phyloP scores from a whole-genome alignment of 2,888 invertebrate species.

The Galerucella pusilla region DNA sequence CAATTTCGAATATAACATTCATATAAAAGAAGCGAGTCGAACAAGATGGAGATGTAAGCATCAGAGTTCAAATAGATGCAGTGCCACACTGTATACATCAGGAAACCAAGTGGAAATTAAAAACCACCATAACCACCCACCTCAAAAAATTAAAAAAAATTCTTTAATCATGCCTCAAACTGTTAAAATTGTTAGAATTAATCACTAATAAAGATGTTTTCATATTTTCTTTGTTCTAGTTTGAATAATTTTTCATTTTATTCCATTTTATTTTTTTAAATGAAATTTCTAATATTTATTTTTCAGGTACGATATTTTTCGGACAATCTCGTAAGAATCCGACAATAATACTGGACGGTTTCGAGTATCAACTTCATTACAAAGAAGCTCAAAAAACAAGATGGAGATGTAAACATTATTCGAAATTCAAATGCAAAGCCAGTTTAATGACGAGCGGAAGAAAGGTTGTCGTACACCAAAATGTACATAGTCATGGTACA shows the following conservation, averaged over 20 bases:
- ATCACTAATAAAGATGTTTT: neutral
- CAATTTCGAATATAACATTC: conserved; percentile 44
- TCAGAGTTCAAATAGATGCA: conserved; percentile 37
- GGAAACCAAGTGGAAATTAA: conserved; percentile 36
- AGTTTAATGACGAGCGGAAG: conserved; percentile 44
- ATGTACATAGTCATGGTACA: conserved; percentile 40
- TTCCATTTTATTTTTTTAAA: too few species aligned
- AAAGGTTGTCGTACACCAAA: conserved; percentile 37
- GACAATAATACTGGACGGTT: conserved; percentile 47
- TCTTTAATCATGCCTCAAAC: conserved; percentile 24
- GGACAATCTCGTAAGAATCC: conserved; percentile 51
- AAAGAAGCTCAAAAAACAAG: conserved; percentile 42
- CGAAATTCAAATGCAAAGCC: conserved; percentile 43
- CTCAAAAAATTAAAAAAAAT: conserved; percentile 14
- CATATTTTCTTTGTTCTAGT: too few species aligned
- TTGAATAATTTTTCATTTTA: too few species aligned
- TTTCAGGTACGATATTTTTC: conserved; percentile 47
- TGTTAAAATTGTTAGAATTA: conserved; percentile 28
- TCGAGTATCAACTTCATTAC: conserved; percentile 48
- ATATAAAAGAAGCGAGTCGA: conserved; percentile 37
- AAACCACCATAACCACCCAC: conserved; percentile 33
- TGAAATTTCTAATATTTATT: neutral
- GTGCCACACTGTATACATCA: conserved; percentile 38
- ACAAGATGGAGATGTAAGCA: conserved; percentile 47
- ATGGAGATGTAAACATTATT: conserved; percentile 51